Percentiles rank a stretch among this genome's conserved stretches.
phyloP scores from a whole-genome alignment of 2,113 vertebrate species.

The Aix galericulata region DNA sequence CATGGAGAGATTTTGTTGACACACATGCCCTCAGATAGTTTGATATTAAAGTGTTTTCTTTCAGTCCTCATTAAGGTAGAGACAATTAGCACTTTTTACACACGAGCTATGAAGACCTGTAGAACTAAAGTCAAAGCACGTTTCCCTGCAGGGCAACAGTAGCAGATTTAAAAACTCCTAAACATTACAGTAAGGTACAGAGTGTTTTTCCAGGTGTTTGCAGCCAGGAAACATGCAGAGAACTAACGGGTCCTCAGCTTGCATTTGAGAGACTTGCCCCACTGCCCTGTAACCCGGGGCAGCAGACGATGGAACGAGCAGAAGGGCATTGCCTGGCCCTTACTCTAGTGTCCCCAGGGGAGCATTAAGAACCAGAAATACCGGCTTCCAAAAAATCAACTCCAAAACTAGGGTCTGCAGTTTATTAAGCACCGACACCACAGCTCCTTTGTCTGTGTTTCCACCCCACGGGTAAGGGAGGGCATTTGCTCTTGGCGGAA shows the following conservation, averaged over 20 bases:
- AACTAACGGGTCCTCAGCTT: accelerated
- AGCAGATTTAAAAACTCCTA: not conserved
- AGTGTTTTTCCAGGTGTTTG: not conserved
- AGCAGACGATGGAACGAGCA: not conserved
- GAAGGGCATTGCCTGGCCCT: not conserved
- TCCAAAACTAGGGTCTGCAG: not conserved
- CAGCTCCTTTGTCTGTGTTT: accelerated
- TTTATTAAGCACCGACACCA: not conserved
- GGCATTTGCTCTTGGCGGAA: not conserved
- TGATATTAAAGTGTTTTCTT: not conserved
- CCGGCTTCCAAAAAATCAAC: not conserved
- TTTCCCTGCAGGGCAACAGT: not conserved
- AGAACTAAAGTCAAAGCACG: not conserved
- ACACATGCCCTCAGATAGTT: not conserved
- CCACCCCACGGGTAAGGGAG: not conserved
- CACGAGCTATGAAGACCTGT: not conserved
- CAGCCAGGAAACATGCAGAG: not conserved
- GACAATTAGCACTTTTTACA: not conserved
- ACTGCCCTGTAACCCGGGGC: not conserved
- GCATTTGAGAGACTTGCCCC: not conserved
- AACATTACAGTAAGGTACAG: not conserved
- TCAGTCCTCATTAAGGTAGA: not conserved
- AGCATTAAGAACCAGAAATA: not conserved
- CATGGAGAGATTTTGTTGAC: not conserved
- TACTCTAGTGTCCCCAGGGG: accelerated